Evolutionary conservation across 2,797 vertebrate genomes (phyloP).

Genomic region (Acomys russatus): DNA sequence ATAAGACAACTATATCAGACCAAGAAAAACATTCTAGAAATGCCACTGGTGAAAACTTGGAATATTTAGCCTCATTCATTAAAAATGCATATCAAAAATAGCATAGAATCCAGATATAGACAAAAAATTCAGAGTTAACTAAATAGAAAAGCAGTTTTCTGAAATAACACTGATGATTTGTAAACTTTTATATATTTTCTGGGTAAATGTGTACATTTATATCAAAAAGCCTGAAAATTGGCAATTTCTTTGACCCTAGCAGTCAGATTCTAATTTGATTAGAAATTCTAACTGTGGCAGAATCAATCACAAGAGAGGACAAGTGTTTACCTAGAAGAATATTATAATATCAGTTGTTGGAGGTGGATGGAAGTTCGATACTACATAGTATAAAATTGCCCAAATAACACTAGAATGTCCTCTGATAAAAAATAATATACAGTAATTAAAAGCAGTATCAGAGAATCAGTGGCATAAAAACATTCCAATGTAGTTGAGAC

Average conservation of each 20-base stretch:
- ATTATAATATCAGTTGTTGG: neutral
- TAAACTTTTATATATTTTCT: neutral
- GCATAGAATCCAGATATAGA: conserved; percentile 2
- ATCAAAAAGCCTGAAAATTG: conserved; percentile 9
- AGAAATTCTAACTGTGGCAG: conserved; percentile 28
- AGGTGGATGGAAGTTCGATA: neutral
- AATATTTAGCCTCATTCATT: neutral
- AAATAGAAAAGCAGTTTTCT: conserved; percentile 10
- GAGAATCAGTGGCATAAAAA: conserved; percentile 9
- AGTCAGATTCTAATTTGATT: conserved; percentile 27
- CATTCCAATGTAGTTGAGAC: neutral
- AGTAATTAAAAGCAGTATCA: conserved; percentile 13
- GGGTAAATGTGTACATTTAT: neutral
- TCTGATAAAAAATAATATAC: neutral
- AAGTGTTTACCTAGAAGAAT: neutral
- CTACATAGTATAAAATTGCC: neutral
- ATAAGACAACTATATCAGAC: neutral
- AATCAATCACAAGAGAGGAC: neutral
- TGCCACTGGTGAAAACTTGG: neutral
- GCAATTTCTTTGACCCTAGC: neutral
- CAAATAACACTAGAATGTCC: neutral
- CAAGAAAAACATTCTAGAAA: neutral
- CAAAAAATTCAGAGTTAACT: neutral
- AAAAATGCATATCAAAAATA: conserved; percentile 31
- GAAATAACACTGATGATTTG: neutral